Percentiles rank a stretch among this genome's conserved stretches.
These are phyloP conservation scores for cattle (Bos taurus) DNA, from an alignment of 2,113 vertebrate species.

Conservation along the genomic window DNA sequence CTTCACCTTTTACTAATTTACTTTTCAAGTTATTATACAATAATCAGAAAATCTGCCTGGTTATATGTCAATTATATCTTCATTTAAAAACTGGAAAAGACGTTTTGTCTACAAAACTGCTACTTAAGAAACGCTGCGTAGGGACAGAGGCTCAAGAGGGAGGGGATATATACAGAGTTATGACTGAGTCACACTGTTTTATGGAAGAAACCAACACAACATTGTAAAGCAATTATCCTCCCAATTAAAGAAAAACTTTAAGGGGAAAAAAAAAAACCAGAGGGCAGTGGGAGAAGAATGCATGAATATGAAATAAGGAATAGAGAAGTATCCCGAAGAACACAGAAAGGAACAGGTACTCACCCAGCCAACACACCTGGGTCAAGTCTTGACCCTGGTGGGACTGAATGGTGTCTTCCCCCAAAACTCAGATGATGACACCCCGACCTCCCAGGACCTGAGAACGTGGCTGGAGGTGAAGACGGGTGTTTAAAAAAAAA, in stretches of 20 bases:
- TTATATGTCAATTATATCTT: not conserved
- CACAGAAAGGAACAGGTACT: not conserved
- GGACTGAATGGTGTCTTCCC: not conserved
- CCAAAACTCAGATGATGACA: not conserved
- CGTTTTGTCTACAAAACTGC: not conserved
- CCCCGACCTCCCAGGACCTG: not conserved
- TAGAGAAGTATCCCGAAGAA: fast-evolving
- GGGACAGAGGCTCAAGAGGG: not conserved
- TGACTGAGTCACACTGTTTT: not conserved
- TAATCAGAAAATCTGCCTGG: not conserved
- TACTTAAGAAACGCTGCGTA: not conserved
- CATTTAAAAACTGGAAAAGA: not conserved
- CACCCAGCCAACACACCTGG: fast-evolving
- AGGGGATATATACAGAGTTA: not conserved
- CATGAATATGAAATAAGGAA: not conserved
- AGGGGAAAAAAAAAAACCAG: fast-evolving
- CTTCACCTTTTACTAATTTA: not conserved
- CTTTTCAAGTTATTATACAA: slow-evolving; percentile 10
- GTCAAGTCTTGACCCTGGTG: fast-evolving
- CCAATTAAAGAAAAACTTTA: not conserved
- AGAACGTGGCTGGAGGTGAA: not conserved
- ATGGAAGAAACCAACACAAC: not conserved
- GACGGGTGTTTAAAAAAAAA: not conserved
- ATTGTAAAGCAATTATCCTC: not conserved
- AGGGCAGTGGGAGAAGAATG: not conserved